Percentiles rank a stretch among this genome's conserved stretches.
These are phyloP conservation scores for Spermophilus dauricus DNA, from an alignment of 2,113 vertebrate genomes.

Conservation along the genomic window DNA sequence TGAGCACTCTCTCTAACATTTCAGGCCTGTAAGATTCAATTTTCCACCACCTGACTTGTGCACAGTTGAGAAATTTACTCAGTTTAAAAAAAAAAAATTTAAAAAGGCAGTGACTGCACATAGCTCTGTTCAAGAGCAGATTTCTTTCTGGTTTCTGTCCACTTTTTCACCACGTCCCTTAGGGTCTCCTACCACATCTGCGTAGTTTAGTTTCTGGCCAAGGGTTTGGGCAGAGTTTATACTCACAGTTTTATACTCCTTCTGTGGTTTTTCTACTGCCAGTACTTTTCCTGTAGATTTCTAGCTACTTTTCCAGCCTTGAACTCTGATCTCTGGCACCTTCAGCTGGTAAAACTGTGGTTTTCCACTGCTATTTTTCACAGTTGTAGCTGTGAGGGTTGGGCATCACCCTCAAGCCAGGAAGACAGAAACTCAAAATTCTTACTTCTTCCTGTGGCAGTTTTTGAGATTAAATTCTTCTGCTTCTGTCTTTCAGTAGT, in stretches of 20 bases:
- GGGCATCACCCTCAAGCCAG: background rate
- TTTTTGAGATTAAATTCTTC: constrained; percentile 54
- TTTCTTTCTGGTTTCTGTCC: constrained; percentile 30
- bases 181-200: background rate
- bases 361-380: constrained; percentile 36
- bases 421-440: constrained; percentile 61
- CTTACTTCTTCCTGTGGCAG: constrained; percentile 51
- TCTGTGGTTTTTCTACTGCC: constrained; percentile 46
- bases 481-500: constrained; percentile 43
- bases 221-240: constrained; percentile 60
- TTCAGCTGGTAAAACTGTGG: background rate
- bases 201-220: constrained; percentile 39
- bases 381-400: constrained; percentile 2
- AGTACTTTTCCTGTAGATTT: constrained; percentile 71
- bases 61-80: background rate
- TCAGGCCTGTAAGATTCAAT: background rate
- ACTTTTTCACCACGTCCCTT: background rate
- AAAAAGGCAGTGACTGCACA: background rate
- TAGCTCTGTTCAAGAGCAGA: background rate
- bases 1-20: background rate
- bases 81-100: background rate
- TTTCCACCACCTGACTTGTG: constrained; percentile 27
- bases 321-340: constrained; percentile 56
- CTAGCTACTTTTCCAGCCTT: constrained; percentile 47
- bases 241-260: constrained; percentile 21